Evolutionary conservation across 2,888 invertebrate genomes (phyloP).

Genomic region (Caenorhabditis macrosperma): DNA sequence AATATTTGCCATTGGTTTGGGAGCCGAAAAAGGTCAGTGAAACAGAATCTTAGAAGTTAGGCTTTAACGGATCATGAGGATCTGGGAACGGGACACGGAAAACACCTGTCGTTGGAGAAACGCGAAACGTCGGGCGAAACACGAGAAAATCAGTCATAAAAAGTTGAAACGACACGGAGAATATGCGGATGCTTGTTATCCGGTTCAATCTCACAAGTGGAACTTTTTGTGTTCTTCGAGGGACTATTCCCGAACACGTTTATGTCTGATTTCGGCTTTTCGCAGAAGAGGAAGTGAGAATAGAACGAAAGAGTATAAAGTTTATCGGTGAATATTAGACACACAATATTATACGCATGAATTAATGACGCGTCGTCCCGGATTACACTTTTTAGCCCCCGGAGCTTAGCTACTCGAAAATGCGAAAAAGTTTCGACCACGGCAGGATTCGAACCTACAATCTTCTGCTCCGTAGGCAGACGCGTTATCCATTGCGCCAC

Average conservation of each 20-base stretch:
- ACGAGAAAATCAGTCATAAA: conserved; percentile 40
- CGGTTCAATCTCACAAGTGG: background rate
- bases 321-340: conserved; percentile 44
- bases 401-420: conserved; percentile 1
- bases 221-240: no score
- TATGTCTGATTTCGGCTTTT: no score
- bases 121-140: conserved; percentile 11
- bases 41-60: conserved; percentile 12
- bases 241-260: no score
- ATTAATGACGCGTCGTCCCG: conserved; percentile 53
- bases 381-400: conserved; percentile 37
- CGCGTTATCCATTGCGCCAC: conserved; percentile 80
- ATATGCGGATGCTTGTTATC: background rate
- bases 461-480: conserved; percentile 81
- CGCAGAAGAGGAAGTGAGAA: background rate
- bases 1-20: conserved; percentile 42
- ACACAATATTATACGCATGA: conserved; percentile 49
- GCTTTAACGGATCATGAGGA: background rate
- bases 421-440: conserved; percentile 67
- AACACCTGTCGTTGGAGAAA: conserved; percentile 37
- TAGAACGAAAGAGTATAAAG: conserved; percentile 29
- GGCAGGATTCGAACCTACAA: conserved; percentile 80
- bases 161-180: conserved; percentile 4
- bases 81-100: conserved; percentile 13
- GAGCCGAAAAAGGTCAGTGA: conserved; percentile 42